A percentile compares a stretch with the other conserved stretches of the same genome.
Evolutionary conservation across 1,140 invertebrate genomes (phyloP).

Genomic region (Artemia franciscana): DNA sequence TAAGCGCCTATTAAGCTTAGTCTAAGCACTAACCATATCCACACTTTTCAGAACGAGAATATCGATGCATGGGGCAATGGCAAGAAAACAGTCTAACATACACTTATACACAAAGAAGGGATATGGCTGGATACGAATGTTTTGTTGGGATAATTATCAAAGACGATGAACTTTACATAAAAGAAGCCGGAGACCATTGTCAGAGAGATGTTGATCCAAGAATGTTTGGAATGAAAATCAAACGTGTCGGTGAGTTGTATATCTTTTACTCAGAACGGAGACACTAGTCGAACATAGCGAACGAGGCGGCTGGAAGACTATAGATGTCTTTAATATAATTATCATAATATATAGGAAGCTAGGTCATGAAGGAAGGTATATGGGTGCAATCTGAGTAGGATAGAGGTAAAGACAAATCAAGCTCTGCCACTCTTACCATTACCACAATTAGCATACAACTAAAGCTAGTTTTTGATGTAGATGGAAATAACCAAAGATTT

Average conservation of each 20-base stretch:
- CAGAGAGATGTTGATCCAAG: slow-evolving; percentile 33
- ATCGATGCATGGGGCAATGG: slow-evolving; percentile 44
- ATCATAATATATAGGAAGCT: background rate
- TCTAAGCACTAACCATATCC: too few species aligned
- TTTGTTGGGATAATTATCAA: slow-evolving; percentile 40
- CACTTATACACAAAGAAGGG: slow-evolving; percentile 39
- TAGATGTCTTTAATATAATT: background rate
- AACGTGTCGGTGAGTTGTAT: slow-evolving; percentile 16
- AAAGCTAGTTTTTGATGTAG: too few species aligned
- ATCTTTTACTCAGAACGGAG: background rate
- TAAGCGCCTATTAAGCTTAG: background rate
- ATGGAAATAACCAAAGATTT: too few species aligned
- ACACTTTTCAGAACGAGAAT: slow-evolving; percentile 34
- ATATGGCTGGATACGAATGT: slow-evolving; percentile 38
- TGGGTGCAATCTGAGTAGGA: too few species aligned
- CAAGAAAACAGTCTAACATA: slow-evolving; percentile 37
- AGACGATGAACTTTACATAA: slow-evolving; percentile 36
- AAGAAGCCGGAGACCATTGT: slow-evolving; percentile 43
- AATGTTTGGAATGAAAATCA: slow-evolving; percentile 36
- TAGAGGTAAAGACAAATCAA: background rate
- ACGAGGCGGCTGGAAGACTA: background rate
- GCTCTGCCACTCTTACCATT: too few species aligned
- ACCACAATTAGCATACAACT: too few species aligned
- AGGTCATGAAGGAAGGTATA: background rate
- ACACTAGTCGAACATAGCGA: background rate